Evolutionary conservation across 2,113 vertebrate species (phyloP).

Genomic region (Geothlypis trichas): DNA sequence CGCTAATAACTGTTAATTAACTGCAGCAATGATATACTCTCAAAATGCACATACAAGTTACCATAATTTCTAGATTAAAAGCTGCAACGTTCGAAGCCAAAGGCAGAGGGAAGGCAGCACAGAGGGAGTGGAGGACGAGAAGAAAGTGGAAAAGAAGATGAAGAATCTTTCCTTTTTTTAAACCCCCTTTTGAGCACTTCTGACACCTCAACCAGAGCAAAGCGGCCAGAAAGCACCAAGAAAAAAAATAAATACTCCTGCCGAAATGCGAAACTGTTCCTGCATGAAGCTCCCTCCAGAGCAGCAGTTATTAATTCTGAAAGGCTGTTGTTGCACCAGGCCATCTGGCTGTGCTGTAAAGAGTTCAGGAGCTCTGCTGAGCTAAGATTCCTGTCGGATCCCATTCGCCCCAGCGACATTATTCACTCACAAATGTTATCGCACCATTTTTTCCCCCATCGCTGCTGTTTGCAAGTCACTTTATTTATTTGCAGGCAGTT

Average conservation of each 20-base stretch:
- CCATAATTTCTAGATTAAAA: slow-evolving; percentile 91
- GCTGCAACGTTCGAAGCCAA: slow-evolving; percentile 76
- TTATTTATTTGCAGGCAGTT: slow-evolving; percentile 10
- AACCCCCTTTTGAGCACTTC: slow-evolving; percentile 8
- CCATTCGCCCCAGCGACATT: slow-evolving; percentile 23
- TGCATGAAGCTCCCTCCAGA: slow-evolving; percentile 73
- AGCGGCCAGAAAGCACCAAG: slow-evolving; percentile 25
- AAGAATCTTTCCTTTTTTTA: not conserved
- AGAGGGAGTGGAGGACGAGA: not conserved
- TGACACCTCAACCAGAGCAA: slow-evolving; percentile 34
- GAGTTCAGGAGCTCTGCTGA: slow-evolving; percentile 69
- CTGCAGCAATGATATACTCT: slow-evolving; percentile 90
- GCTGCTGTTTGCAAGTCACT: not conserved
- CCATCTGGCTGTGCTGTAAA: slow-evolving; percentile 76
- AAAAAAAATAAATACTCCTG: slow-evolving; percentile 29
- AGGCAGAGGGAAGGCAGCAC: slow-evolving; percentile 63
- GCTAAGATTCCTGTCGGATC: slow-evolving; percentile 64
- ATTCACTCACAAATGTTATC: slow-evolving; percentile 56
- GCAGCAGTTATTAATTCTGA: slow-evolving; percentile 80
- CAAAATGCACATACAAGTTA: slow-evolving; percentile 84
- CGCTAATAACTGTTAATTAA: slow-evolving; percentile 99
- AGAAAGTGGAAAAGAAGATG: not conserved
- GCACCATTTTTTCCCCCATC: not conserved
- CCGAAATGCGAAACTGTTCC: slow-evolving; percentile 64
- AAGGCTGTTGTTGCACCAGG: slow-evolving; percentile 77